Conservation (phyloP, 2,888 invertebrate species). For the Megamerina dolium region DNA sequence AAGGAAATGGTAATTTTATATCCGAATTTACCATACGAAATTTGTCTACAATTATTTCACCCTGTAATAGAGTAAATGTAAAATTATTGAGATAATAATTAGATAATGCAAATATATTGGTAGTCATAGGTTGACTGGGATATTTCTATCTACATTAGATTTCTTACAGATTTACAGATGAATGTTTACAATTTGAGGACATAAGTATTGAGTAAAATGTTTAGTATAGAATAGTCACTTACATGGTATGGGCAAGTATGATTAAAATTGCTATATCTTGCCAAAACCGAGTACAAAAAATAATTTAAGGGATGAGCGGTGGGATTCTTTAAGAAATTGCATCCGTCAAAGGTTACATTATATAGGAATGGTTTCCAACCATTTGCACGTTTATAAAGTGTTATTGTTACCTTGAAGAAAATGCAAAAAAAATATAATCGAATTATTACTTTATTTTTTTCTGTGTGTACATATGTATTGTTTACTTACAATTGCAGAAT, state of each 20-base stretch:
- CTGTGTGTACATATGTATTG: too few species aligned
- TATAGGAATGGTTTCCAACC: constrained; percentile 14
- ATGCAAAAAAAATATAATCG: too few species aligned
- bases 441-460: too few species aligned
- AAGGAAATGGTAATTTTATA: constrained; percentile 5
- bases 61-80: too few species aligned
- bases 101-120: too few species aligned
- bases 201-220: too few species aligned
- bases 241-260: constrained; percentile 13
- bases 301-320: not conserved
- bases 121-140: too few species aligned
- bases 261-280: constrained; percentile 7
- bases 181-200: too few species aligned
- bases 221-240: constrained; percentile 2
- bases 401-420: constrained; percentile 7
- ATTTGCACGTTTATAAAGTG: constrained; percentile 18
- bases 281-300: constrained; percentile 9
- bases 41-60: constrained; percentile 5
- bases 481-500: not conserved
- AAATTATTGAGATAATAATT: too few species aligned
- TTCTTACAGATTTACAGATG: too few species aligned
- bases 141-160: too few species aligned
- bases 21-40: constrained; percentile 1
- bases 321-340: constrained; percentile 2
- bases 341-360: constrained; percentile 6